phyloP scores from a whole-genome alignment of 2,797 vertebrate species.

The Tokudaia tokunoshimensis region DNA sequence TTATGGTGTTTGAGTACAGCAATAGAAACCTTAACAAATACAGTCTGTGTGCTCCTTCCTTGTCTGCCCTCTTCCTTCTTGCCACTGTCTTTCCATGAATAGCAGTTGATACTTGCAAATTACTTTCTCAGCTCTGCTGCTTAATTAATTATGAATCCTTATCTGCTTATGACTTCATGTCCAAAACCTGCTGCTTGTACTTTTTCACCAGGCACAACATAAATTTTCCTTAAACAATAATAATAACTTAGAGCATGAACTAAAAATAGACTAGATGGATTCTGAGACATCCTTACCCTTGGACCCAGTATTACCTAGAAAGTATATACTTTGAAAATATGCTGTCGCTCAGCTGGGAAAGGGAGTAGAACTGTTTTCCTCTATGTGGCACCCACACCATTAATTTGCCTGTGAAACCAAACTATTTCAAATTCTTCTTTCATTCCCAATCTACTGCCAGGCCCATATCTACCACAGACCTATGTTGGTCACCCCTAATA shows the following conservation, averaged over 20 bases:
- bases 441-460: constrained; percentile 1
- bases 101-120: not conserved
- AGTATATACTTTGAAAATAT: constrained; percentile 19
- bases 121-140: not conserved
- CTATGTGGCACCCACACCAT: constrained; percentile 6
- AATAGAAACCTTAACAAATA: not conserved
- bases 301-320: not conserved
- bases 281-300: not conserved
- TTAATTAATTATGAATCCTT: not conserved
- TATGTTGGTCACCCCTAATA: constrained; percentile 41
- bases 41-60: not conserved
- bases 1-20: not conserved
- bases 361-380: not conserved
- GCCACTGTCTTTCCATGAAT: not conserved
- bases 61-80: not conserved
- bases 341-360: not conserved
- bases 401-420: constrained; percentile 32
- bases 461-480: constrained; percentile 34
- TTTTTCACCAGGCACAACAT: not conserved
- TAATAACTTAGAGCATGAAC: not conserved
- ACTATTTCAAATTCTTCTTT: constrained; percentile 42
- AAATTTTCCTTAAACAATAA: not conserved
- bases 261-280: not conserved
- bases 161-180: not conserved
- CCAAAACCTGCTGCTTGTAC: not conserved